A percentile compares a stretch with the other conserved stretches of the same genome.
These are phyloP conservation scores for Otolemur garnettii DNA, from an alignment of 2,113 vertebrate species.

Conservation along the genomic window DNA sequence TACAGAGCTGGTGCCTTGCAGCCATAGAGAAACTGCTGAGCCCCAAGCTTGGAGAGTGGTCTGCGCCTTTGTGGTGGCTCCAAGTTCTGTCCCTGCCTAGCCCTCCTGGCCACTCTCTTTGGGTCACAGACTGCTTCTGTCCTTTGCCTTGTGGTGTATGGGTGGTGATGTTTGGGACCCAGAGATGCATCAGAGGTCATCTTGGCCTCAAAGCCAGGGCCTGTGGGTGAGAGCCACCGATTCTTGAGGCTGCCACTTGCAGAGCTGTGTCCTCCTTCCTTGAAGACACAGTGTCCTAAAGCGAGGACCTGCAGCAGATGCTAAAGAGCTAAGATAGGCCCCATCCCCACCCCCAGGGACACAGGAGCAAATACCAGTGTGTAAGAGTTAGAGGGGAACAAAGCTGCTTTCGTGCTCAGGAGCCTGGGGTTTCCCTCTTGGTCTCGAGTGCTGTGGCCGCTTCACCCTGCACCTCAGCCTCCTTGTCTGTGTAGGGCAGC, in stretches of 20 bases:
- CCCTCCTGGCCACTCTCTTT: neutral
- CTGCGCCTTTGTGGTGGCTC: neutral
- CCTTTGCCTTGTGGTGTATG: neutral
- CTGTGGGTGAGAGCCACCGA: fast-evolving
- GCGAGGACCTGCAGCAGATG: neutral
- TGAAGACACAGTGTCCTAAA: neutral
- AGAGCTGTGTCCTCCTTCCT: too few species aligned
- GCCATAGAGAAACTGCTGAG: fast-evolving
- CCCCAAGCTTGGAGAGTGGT: too few species aligned
- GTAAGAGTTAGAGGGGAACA: neutral
- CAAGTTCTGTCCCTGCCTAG: neutral
- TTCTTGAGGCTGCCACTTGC: neutral
- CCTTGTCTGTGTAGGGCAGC: neutral
- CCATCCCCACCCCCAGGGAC: neutral
- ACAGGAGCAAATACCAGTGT: neutral
- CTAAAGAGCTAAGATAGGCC: neutral
- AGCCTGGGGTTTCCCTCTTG: neutral
- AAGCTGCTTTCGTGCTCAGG: neutral
- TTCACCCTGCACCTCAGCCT: neutral
- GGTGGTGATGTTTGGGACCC: neutral
- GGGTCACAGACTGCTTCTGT: neutral
- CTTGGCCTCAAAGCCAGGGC: neutral
- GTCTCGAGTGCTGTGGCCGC: fast-evolving
- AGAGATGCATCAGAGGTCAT: fast-evolving
- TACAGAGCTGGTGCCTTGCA: neutral